Percentiles rank a stretch among this genome's conserved stretches.
Evolutionary conservation across 2,797 vertebrate species (phyloP).

Genomic region (Coccyzus lansbergi): DNA sequence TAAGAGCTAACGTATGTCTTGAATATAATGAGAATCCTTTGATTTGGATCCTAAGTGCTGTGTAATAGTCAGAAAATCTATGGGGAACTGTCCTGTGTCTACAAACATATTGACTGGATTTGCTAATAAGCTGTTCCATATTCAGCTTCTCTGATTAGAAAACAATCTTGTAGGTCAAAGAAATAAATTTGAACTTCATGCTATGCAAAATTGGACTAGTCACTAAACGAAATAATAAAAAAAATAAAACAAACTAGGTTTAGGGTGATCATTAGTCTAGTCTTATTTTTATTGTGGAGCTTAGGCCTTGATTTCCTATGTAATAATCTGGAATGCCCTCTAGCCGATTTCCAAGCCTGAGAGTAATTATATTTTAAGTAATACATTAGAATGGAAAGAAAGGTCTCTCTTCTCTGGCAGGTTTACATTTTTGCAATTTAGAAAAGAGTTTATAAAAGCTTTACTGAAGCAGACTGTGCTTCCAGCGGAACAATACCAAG

Average conservation of each 20-base stretch:
- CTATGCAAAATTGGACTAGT: neutral
- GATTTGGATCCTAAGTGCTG: neutral
- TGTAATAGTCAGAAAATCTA: neutral
- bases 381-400: neutral
- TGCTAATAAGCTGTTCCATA: neutral
- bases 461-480: neutral
- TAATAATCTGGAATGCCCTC: neutral
- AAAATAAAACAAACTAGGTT: neutral
- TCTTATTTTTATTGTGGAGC: neutral
- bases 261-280: neutral
- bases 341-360: neutral
- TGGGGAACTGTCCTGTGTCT: neutral
- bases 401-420: neutral
- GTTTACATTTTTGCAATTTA: constrained; percentile 10
- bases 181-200: neutral
- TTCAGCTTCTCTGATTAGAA: neutral
- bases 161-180: neutral
- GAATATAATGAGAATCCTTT: neutral
- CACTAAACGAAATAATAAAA: neutral
- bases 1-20: neutral
- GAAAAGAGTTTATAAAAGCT: neutral
- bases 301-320: neutral
- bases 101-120: neutral
- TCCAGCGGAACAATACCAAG: neutral
- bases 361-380: constrained; percentile 9